These are phyloP conservation scores for Amitus sp. DNA, from an alignment of 2,888 invertebrate species.

Conservation along the genomic window DNA sequence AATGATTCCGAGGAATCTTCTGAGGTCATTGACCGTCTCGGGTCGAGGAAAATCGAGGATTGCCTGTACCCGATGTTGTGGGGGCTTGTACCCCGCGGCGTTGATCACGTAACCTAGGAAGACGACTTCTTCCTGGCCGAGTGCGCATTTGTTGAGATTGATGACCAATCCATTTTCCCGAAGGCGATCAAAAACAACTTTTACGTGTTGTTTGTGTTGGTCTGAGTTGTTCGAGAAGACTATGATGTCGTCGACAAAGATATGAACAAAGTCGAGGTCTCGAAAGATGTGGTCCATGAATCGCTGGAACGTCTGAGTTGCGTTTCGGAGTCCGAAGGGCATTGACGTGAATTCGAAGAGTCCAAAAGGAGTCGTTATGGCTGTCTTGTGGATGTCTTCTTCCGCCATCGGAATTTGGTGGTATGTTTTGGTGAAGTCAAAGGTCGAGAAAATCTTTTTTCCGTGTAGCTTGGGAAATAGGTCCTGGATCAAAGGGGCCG, in stretches of 20 bases:
- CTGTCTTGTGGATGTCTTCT: neutral
- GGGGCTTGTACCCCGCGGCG: neutral
- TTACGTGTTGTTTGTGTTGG: neutral
- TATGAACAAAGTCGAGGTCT: conserved; percentile 30
- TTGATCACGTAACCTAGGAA: neutral
- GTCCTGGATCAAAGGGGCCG: neutral
- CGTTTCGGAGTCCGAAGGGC: too few species aligned
- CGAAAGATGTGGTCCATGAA: too few species aligned
- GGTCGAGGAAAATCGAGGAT: neutral
- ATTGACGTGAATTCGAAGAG: too few species aligned
- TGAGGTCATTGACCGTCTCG: neutral
- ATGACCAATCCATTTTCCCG: neutral
- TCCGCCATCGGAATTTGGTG: neutral
- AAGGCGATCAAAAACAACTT: neutral
- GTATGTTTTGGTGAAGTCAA: neutral
- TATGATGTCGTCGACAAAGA: neutral
- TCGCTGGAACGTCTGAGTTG: too few species aligned
- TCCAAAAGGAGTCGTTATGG: neutral
- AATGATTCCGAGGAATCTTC: neutral
- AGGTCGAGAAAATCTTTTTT: neutral
- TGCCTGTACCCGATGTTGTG: neutral
- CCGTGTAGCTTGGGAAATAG: neutral
- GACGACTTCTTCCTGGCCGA: neutral
- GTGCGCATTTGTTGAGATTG: neutral
- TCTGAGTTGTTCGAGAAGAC: neutral